These are phyloP conservation scores for Ictidomys tridecemlineatus DNA, from an alignment of 2,113 vertebrate genomes.

Conservation along the genomic window DNA sequence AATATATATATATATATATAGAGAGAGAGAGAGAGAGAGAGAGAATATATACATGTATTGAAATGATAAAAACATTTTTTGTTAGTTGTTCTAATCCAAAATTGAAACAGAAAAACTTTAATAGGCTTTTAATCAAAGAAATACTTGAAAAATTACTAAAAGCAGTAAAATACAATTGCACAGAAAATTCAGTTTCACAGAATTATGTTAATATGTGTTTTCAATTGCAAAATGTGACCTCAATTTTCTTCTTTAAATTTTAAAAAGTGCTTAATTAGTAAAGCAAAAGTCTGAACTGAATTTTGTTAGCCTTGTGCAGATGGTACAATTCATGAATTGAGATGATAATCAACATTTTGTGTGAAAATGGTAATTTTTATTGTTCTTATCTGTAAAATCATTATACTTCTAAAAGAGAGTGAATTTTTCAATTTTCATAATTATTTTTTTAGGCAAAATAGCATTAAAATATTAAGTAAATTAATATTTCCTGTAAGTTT, in stretches of 20 bases:
- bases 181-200: background rate
- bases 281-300: constrained; percentile 10
- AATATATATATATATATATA: background rate
- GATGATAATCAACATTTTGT: constrained; percentile 26
- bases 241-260: background rate
- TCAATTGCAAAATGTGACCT: background rate
- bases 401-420: background rate
- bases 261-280: constrained; percentile 11
- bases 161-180: background rate
- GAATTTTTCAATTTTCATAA: background rate
- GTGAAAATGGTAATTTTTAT: constrained; percentile 17
- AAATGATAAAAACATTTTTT: background rate
- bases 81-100: background rate
- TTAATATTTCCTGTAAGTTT: background rate
- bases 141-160: background rate
- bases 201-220: background rate
- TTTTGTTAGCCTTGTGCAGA: background rate
- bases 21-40: too few relatives aligned
- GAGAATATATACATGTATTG: background rate
- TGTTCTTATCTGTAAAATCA: constrained; percentile 11
- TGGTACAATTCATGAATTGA: background rate
- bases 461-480: constrained; percentile 63
- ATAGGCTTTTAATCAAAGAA: background rate
- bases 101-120: background rate
- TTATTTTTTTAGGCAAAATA: constrained; percentile 53